Percentiles rank a stretch among this genome's conserved stretches.
Evolutionary conservation across 2,888 invertebrate species (phyloP).

Genomic region (Perizoma flavofasciatum): DNA sequence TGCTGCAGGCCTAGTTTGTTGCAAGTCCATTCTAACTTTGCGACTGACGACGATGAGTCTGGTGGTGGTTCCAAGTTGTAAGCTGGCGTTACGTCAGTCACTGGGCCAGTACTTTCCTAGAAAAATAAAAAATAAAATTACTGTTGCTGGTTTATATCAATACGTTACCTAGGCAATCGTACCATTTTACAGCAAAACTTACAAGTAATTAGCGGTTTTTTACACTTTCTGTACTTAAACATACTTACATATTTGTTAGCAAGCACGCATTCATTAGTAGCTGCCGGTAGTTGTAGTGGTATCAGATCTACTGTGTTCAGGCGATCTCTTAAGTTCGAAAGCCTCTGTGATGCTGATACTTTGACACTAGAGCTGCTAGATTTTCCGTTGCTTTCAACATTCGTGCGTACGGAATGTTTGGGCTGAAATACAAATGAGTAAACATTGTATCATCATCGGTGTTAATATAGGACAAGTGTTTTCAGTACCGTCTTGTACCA

Average conservation of each 20-base stretch:
- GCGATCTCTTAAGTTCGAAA: slow-evolving; percentile 71
- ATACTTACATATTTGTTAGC: slow-evolving; percentile 35
- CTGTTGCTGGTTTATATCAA: not conserved
- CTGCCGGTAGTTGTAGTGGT: slow-evolving; percentile 70
- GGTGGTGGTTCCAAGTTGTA: slow-evolving; percentile 71
- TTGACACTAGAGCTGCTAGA: slow-evolving; percentile 52
- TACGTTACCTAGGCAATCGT: not conserved
- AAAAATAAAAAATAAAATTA: not conserved
- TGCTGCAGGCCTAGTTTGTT: slow-evolving; percentile 69
- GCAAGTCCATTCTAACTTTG: slow-evolving; percentile 75
- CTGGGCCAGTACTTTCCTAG: slow-evolving; percentile 62
- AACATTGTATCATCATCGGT: not conserved
- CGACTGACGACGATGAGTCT: slow-evolving; percentile 65
- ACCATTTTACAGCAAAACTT: too few relatives aligned
- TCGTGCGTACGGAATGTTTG: slow-evolving; percentile 58
- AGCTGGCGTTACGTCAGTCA: slow-evolving; percentile 60
- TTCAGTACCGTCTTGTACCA: too few relatives aligned
- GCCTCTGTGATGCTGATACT: slow-evolving; percentile 75
- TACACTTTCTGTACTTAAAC: too few relatives aligned
- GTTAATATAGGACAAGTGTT: too few relatives aligned
- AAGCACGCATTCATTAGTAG: slow-evolving; percentile 62
- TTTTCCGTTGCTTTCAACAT: slow-evolving; percentile 57
- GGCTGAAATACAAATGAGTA: slow-evolving; percentile 44
- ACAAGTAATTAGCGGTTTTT: too few relatives aligned
- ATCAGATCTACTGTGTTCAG: slow-evolving; percentile 73